Conservation (phyloP, 2,797 vertebrate species). For the Coilia nasus region DNA sequence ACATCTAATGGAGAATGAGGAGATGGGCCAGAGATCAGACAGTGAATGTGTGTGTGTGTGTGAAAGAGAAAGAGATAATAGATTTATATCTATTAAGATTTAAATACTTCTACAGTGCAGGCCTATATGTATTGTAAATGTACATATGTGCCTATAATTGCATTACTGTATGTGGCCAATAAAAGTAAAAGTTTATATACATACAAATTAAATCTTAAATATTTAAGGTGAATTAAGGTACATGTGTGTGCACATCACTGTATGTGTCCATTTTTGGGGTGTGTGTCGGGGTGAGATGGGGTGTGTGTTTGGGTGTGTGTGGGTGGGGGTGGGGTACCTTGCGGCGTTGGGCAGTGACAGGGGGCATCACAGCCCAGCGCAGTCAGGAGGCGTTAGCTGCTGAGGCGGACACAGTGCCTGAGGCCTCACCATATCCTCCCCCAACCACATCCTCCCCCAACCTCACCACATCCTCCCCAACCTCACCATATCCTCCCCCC, state of each 20-base stretch:
- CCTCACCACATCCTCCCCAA: slow-evolving; percentile 62
- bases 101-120: neutral
- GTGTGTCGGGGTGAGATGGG: neutral
- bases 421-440: slow-evolving; percentile 85
- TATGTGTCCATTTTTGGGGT: slow-evolving; percentile 62
- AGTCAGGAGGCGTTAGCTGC: slow-evolving; percentile 97
- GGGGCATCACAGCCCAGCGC: slow-evolving; percentile 74
- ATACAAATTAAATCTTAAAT: too few species aligned
- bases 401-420: slow-evolving; percentile 89
- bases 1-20: slow-evolving; percentile 62
- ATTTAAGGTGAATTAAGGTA: too few species aligned
- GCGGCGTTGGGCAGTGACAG: neutral
- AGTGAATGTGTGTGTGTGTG: neutral
- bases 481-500: too few species aligned
- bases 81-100: neutral
- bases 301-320: slow-evolving; percentile 56
- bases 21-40: slow-evolving; percentile 51
- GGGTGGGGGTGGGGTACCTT: slow-evolving; percentile 30
- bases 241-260: slow-evolving; percentile 56
- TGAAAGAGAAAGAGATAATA: neutral
- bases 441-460: slow-evolving; percentile 58
- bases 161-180: neutral
- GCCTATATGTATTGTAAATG: neutral
- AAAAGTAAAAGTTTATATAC: neutral
- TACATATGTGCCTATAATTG: neutral